Evolutionary conservation across 2,113 vertebrate genomes (phyloP).

Genomic region (Ardeotis arabs): DNA sequence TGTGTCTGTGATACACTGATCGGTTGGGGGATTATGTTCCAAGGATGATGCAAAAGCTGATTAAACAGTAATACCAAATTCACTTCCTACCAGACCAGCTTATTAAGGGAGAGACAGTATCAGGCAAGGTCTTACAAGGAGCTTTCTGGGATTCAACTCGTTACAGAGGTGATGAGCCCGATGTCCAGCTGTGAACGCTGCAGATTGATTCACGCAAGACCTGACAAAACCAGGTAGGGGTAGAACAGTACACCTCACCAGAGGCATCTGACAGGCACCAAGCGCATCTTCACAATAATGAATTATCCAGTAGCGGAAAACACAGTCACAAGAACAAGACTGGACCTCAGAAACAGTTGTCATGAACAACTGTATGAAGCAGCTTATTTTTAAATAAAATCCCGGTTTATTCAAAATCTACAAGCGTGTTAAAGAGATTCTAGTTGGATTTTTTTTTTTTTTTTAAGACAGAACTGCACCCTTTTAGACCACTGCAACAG

Average conservation of each 20-base stretch:
- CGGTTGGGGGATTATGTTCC: accelerated
- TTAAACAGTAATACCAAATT: not conserved
- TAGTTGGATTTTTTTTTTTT: not conserved
- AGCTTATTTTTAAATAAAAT: not conserved
- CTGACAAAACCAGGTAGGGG: not conserved
- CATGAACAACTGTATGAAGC: not conserved
- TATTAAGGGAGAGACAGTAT: not conserved
- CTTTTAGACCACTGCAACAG: not conserved
- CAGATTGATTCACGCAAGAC: accelerated
- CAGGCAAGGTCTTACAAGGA: accelerated
- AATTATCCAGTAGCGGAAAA: not conserved
- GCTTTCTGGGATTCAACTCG: too few relatives aligned
- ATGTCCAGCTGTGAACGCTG: accelerated
- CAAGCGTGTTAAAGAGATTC: not conserved
- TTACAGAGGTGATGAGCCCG: accelerated
- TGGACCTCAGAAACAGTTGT: not conserved
- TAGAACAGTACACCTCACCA: not conserved
- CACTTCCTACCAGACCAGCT: accelerated
- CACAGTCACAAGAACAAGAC: accelerated
- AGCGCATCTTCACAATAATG: accelerated
- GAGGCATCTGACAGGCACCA: accelerated
- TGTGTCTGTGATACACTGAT: not conserved
- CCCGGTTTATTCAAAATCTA: not conserved
- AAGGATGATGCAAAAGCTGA: not conserved
- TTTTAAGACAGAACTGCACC: not conserved